These are phyloP conservation scores for Drosophila ezoana DNA, from an alignment of 2,888 invertebrate species.

Conservation along the genomic window DNA sequence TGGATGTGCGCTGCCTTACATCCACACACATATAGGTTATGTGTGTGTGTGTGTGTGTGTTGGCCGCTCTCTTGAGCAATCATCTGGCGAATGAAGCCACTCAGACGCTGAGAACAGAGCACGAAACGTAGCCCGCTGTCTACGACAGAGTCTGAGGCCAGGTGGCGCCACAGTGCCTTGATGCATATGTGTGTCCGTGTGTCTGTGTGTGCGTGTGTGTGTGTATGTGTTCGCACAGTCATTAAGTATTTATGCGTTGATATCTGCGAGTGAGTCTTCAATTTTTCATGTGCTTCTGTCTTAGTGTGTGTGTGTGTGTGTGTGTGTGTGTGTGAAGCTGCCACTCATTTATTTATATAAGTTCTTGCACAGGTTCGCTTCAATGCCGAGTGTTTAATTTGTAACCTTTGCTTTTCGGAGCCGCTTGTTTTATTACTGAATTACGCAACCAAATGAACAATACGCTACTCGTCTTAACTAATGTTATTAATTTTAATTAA, in stretches of 20 bases:
- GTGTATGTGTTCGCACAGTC: conserved; percentile 47
- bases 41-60: conserved; percentile 23
- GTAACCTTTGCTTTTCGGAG: conserved; percentile 43
- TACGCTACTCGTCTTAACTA: conserved; percentile 1
- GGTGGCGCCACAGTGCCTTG: conserved; percentile 37
- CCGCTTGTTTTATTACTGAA: conserved; percentile 15
- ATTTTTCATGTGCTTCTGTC: conserved; percentile 55
- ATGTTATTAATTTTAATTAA: conserved; percentile 33
- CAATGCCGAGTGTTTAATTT: conserved; percentile 58
- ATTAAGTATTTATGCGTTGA: conserved; percentile 78
- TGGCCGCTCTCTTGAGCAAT: conserved; percentile 69
- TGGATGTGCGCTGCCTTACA: conserved; percentile 56
- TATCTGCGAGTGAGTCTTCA: conserved; percentile 72
- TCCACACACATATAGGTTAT: background rate
- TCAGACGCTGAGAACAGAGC: conserved; percentile 61
- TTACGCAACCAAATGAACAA: conserved; percentile 29
- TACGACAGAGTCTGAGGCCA: conserved; percentile 32
- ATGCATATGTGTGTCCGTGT: conserved; percentile 12
- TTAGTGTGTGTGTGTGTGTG: conserved; percentile 14
- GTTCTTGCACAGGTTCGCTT: conserved; percentile 50
- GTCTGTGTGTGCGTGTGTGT: conserved; percentile 16
- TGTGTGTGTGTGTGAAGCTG: conserved; percentile 24
- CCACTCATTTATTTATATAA: conserved; percentile 69
- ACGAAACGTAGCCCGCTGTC: conserved; percentile 29
- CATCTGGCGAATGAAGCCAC: conserved; percentile 77